Base-by-base conservation (phyloP, 2,888 invertebrate species). In the Mamestra brassicae region DNA sequence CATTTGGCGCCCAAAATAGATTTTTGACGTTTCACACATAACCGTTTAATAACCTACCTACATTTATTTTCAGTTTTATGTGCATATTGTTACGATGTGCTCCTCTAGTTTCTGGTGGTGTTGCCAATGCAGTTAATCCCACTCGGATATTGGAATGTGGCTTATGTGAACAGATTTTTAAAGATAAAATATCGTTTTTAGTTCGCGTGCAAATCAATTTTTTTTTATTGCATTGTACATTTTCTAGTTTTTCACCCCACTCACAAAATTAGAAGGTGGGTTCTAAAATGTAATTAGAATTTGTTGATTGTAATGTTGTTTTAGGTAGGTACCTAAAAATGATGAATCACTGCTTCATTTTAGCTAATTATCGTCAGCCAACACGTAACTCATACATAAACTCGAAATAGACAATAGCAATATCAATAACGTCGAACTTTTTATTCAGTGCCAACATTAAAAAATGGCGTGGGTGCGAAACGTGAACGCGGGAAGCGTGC, bases 401-500 rank as follows among this genome's bases (percentile, higher is more conserved):
- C 75, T 85, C 69, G 50, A 84, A 86, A 84, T 84, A 84, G 80
- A 62, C 63, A 78, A 73, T 60, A 67, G 74, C 67, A 69, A 74
- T 77, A 83, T 80, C 85, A 74, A 83, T 85, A 80, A 67, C 64
- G 67, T 74, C 69, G 73, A 81, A 78, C 71, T 45, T 80, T 82
- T 80, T 80, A 62, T 65, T 73, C 71, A 65, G 80, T 86, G 92
- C 90, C 91, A 90, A 89, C 84, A 77, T 66, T 79, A 76, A 87
- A 89, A 90, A 90, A 85, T 88, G 83, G 90, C 88, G 93, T 91
- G 88, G 93, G 93, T 88, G 91, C 83, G 80, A 83, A 87, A 88
- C 84, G 88, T 89, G 90, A 88, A 90, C 89, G 87, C 87, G 90
- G 87, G 88, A 90, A 93, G 90, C 93, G 89, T 91, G 93, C 89